These are phyloP conservation scores for Germaria angustata DNA, from an alignment of 2,888 invertebrate species.

Conservation along the genomic window DNA sequence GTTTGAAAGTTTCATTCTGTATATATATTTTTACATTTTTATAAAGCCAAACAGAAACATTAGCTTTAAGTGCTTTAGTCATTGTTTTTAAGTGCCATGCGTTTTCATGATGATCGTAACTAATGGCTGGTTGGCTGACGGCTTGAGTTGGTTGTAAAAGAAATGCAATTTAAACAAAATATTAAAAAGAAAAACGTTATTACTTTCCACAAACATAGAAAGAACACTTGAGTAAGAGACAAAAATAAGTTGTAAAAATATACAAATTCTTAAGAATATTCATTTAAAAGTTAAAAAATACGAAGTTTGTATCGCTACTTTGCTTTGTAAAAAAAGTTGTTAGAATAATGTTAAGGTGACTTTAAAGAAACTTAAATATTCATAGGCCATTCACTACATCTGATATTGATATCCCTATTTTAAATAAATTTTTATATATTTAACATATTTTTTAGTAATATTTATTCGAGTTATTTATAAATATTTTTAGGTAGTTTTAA, in stretches of 20 bases:
- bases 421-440: no score
- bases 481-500: no score
- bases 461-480: no score
- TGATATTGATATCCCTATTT: no score
- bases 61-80: constrained; percentile 53
- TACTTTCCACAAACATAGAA: neutral
- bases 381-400: no score
- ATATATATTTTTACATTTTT: constrained; percentile 25
- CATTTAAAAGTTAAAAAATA: neutral
- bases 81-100: constrained; percentile 60
- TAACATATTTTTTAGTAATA: no score
- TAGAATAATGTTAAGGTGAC: no score
- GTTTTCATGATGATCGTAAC: constrained; percentile 58
- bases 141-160: neutral
- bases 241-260: neutral
- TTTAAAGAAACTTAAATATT: no score
- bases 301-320: neutral
- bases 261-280: neutral
- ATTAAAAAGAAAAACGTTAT: neutral
- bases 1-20: neutral
- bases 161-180: constrained; percentile 24
- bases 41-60: constrained; percentile 55
- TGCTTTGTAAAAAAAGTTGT: no score
- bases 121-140: constrained; percentile 35
- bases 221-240: neutral